These are phyloP conservation scores for Apoda limacodes DNA, from an alignment of 2,888 invertebrate species.

Conservation along the genomic window DNA sequence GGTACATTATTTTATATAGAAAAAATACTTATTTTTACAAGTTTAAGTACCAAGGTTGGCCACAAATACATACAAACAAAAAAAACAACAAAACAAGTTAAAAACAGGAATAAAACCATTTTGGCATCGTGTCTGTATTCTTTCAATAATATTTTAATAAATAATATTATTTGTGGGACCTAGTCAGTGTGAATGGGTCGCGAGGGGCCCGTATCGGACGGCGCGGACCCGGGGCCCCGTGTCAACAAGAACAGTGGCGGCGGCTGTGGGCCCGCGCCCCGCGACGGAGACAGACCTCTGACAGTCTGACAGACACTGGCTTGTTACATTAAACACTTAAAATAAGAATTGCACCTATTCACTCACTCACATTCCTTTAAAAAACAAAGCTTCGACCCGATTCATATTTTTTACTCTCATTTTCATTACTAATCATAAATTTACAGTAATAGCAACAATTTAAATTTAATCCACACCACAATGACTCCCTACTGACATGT, in stretches of 20 bases:
- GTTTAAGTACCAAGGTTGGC: slow-evolving; percentile 68
- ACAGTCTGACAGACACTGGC: no score
- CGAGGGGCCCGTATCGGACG: slow-evolving; percentile 19
- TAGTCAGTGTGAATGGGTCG: no score
- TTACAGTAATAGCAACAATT: slow-evolving; percentile 65
- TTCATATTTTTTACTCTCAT: slow-evolving; percentile 57
- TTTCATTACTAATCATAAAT: slow-evolving; percentile 55
- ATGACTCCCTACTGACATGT: slow-evolving; percentile 51
- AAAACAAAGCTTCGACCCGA: slow-evolving; percentile 59
- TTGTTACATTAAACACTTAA: slow-evolving; percentile 42
- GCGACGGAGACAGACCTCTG: no score
- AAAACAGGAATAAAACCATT: slow-evolving; percentile 69
- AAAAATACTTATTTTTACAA: slow-evolving; percentile 68
- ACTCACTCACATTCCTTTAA: slow-evolving; percentile 60
- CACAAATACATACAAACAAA: slow-evolving; percentile 65
- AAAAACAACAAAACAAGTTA: slow-evolving; percentile 61
- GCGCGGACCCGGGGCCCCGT: slow-evolving; percentile 13
- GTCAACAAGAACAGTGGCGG: no score
- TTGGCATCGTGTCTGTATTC: slow-evolving; percentile 66
- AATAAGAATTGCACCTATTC: slow-evolving; percentile 65
- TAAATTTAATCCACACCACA: slow-evolving; percentile 61
- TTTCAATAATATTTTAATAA: slow-evolving; percentile 51
- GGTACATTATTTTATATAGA: slow-evolving; percentile 67
- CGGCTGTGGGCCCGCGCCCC: slow-evolving; percentile 18
- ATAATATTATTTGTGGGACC: slow-evolving; percentile 52